A percentile compares a stretch with the other conserved stretches of the same genome.
These are phyloP conservation scores for Sternarchorhynchus goeldii DNA, from an alignment of 2,797 vertebrate species.

Conservation along the genomic window DNA sequence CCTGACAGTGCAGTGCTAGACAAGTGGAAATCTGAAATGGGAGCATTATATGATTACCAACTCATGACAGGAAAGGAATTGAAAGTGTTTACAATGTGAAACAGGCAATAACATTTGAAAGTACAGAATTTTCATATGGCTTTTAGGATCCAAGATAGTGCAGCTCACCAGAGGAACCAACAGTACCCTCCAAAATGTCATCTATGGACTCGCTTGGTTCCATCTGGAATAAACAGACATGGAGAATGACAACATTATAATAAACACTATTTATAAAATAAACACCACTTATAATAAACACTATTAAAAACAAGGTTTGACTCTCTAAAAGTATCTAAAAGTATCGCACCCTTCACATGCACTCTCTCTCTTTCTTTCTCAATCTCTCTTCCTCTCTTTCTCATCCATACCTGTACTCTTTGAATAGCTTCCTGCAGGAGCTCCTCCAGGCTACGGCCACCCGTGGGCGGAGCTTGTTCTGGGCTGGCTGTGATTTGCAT, in stretches of 20 bases:
- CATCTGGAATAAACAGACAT: constrained; percentile 72
- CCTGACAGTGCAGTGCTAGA: constrained; percentile 47
- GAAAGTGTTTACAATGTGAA: neutral
- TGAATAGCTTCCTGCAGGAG: constrained; percentile 90
- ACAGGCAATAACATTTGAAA: neutral
- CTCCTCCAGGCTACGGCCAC: constrained; percentile 82
- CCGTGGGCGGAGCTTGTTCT: constrained; percentile 65
- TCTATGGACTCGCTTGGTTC: constrained; percentile 85
- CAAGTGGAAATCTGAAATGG: constrained; percentile 65
- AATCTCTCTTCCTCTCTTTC: neutral
- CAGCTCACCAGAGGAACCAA: constrained; percentile 72
- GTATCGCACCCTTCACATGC: neutral
- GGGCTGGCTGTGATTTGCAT: constrained; percentile 84
- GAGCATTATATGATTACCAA: constrained; percentile 59
- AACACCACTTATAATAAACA: neutral
- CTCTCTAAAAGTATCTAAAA: too few relatives aligned
- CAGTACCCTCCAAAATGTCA: constrained; percentile 84
- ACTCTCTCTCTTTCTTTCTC: neutral
- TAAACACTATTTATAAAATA: too few relatives aligned
- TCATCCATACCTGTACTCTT: constrained; percentile 81
- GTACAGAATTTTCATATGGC: constrained; percentile 24
- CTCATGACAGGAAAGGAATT: constrained; percentile 29
- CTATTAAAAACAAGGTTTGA: neutral
- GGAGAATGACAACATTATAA: neutral
- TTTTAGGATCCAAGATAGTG: constrained; percentile 21